These are phyloP conservation scores for Trissonchulus latispiculum DNA, from an alignment of 2,888 invertebrate species.

Conservation along the genomic window DNA sequence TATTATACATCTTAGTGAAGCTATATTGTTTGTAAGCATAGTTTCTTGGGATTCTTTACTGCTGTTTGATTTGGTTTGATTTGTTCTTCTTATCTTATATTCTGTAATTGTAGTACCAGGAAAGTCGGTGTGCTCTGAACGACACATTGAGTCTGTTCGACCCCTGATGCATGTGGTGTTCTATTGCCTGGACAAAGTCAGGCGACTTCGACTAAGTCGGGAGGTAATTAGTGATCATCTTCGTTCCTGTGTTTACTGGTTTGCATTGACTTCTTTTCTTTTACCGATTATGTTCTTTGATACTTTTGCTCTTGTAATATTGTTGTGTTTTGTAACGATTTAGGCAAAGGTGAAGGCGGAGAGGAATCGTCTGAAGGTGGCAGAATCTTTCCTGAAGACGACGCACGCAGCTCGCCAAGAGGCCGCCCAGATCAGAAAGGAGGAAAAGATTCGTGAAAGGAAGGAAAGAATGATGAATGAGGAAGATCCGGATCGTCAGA, in stretches of 20 bases:
- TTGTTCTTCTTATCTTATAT: too few relatives aligned
- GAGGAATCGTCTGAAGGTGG: conserved; percentile 81
- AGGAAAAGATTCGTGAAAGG: conserved; percentile 82
- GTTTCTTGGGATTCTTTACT: too few relatives aligned
- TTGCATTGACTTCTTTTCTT: background rate
- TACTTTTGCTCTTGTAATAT: conserved; percentile 1
- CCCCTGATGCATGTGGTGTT: conserved; percentile 78
- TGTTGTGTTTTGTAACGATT: conserved; percentile 24
- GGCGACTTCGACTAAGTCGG: conserved; percentile 48
- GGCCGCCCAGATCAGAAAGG: conserved; percentile 80
- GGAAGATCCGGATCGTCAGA: conserved; percentile 93
- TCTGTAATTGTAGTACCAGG: conserved; percentile 44
- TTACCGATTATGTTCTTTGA: background rate
- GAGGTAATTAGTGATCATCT: conserved; percentile 12
- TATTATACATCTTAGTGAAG: background rate
- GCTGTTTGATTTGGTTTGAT: too few relatives aligned
- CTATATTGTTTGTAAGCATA: too few relatives aligned
- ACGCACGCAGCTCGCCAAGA: conserved; percentile 93
- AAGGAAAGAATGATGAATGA: conserved; percentile 85
- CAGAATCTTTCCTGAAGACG: conserved; percentile 83
- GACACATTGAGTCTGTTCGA: conserved; percentile 62
- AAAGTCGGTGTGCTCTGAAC: conserved; percentile 40
- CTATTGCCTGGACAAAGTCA: conserved; percentile 81
- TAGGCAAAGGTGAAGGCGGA: conserved; percentile 81
- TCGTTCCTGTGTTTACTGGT: background rate